phyloP scores from a whole-genome alignment of 2,888 invertebrate species.

The Agonopterix subpropinquella region DNA sequence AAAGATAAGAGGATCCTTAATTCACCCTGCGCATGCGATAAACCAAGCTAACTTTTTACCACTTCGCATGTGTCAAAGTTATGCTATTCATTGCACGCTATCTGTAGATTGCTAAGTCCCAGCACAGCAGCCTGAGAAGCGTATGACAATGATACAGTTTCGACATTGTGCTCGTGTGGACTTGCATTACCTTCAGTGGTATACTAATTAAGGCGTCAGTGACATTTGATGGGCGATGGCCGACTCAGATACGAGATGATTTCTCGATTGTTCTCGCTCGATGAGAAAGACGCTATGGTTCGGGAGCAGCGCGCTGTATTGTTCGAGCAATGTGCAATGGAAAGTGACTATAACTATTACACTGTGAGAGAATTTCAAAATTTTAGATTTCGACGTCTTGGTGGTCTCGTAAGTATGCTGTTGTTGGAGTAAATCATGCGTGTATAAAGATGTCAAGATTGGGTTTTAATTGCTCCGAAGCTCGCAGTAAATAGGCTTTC shows the following conservation, averaged over 20 bases:
- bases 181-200: conserved; percentile 21
- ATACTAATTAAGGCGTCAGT: conserved; percentile 55
- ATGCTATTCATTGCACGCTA: too few relatives aligned
- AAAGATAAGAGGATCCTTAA: too few relatives aligned
- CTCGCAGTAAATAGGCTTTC: too few relatives aligned
- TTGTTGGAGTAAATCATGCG: too few relatives aligned
- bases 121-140: background rate
- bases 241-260: conserved; percentile 31
- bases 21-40: too few relatives aligned
- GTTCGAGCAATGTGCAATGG: conserved; percentile 31
- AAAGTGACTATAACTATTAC: conserved; percentile 25
- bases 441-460: too few relatives aligned
- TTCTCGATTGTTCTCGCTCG: conserved; percentile 54
- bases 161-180: conserved; percentile 1
- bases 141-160: conserved; percentile 8
- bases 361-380: conserved; percentile 27
- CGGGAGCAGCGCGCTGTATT: conserved; percentile 29
- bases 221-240: conserved; percentile 55
- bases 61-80: too few relatives aligned
- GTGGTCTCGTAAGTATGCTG: too few relatives aligned
- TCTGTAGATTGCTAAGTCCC: too few relatives aligned
- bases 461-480: too few relatives aligned
- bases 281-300: conserved; percentile 37
- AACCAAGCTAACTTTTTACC: too few relatives aligned
- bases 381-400: background rate